Evolutionary conservation across 35 echinoderm and acorn worm species (phyloP).

Genomic region (Apostichopus japonicus): DNA sequence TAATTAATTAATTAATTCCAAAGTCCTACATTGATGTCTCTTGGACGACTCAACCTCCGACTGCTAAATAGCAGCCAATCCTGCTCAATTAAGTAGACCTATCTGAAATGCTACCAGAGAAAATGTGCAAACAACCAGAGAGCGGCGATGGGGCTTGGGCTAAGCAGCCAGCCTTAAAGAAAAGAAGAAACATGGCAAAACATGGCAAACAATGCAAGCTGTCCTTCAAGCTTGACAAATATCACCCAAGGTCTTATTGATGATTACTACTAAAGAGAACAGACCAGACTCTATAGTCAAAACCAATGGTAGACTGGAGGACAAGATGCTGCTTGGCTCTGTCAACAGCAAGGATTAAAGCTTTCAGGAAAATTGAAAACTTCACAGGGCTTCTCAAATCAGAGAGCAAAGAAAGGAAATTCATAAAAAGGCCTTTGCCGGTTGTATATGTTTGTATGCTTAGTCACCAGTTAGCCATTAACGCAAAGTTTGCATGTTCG

Average conservation of each 20-base stretch:
- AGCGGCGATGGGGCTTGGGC: too few relatives aligned
- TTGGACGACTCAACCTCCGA: too few relatives aligned
- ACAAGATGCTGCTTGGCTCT: background rate
- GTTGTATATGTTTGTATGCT: too few relatives aligned
- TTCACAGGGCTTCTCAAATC: background rate
- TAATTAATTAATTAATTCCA: too few relatives aligned
- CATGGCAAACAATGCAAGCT: background rate
- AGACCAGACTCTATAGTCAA: background rate
- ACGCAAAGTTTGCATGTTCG: too few relatives aligned
- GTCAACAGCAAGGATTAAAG: conserved; percentile 14
- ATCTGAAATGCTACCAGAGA: background rate
- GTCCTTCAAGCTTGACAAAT: conserved; percentile 13
- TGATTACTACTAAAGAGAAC: background rate
- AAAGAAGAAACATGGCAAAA: background rate
- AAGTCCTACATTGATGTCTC: too few relatives aligned
- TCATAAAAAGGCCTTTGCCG: too few relatives aligned
- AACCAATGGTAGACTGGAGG: background rate
- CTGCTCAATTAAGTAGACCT: too few relatives aligned
- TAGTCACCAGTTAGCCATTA: too few relatives aligned
- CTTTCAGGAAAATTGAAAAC: background rate
- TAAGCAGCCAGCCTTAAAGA: background rate
- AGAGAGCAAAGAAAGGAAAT: background rate
- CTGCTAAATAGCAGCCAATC: too few relatives aligned
- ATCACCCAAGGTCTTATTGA: background rate
- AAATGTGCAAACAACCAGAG: background rate